A percentile compares a stretch with the other conserved stretches of the same genome.
Evolutionary conservation across 2,113 vertebrate genomes (phyloP).

Genomic region (Leptobrachium leishanense): DNA sequence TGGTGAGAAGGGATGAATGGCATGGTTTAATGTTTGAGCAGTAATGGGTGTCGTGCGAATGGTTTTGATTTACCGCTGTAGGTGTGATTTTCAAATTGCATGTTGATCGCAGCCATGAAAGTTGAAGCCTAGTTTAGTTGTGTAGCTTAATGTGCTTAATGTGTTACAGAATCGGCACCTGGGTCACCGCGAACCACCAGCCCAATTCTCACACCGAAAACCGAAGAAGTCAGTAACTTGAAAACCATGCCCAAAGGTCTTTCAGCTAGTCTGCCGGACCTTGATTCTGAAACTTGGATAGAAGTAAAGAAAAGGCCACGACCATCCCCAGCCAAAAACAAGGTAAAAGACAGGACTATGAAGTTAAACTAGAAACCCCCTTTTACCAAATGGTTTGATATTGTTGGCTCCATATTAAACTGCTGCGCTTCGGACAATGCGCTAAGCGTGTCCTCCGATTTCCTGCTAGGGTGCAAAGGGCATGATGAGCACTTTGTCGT

Average conservation of each 20-base stretch:
- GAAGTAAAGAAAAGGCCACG: constrained; percentile 96
- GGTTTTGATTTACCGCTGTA: too few species aligned
- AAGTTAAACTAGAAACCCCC: too few species aligned
- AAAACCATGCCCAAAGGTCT: constrained; percentile 96
- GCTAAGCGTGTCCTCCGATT: too few species aligned
- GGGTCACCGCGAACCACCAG: constrained; percentile 77
- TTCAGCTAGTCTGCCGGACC: constrained; percentile 90
- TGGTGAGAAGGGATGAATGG: constrained; percentile 62
- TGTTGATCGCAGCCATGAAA: too few species aligned
- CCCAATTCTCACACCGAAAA: constrained; percentile 67
- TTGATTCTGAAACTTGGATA: constrained; percentile 97
- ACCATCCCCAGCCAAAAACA: constrained; percentile 85
- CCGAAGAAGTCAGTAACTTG: constrained; percentile 85
- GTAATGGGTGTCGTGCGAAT: too few species aligned
- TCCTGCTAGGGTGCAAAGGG: too few species aligned
- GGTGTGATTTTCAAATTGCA: background rate
- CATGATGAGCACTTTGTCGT: too few species aligned
- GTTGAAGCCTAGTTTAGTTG: too few species aligned
- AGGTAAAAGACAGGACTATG: constrained; percentile 63
- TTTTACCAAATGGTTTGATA: too few species aligned
- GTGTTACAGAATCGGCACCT: constrained; percentile 68
- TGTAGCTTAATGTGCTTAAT: background rate
- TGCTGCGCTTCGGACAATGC: too few species aligned
- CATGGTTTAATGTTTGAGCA: background rate
- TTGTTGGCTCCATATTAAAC: too few species aligned